Evolutionary conservation across 2,888 invertebrate species (phyloP).

Genomic region (Diplolepis rosae): DNA sequence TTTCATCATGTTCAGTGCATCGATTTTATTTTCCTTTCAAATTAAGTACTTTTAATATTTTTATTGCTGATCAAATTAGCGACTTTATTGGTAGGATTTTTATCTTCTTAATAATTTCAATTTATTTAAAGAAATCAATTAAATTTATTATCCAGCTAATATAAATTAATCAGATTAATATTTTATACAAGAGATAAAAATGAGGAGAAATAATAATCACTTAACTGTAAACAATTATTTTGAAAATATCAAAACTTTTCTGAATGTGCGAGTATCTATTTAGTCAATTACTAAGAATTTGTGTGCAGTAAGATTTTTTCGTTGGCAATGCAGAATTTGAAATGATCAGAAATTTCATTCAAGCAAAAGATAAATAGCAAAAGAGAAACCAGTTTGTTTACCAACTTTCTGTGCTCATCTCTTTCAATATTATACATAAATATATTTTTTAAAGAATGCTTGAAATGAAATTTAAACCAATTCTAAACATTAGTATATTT

Average conservation of each 20-base stretch:
- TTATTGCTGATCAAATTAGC: background rate
- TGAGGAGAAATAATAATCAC: background rate
- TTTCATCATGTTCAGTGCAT: conserved; percentile 7
- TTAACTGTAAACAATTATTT: background rate
- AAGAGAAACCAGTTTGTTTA: background rate
- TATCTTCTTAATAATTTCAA: background rate
- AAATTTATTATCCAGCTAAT: background rate
- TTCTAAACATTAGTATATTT: background rate
- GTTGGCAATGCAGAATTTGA: background rate
- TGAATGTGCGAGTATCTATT: background rate
- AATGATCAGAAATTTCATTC: background rate
- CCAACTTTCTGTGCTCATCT: background rate
- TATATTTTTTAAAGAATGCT: background rate
- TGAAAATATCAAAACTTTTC: background rate
- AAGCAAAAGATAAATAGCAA: background rate
- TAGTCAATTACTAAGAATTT: background rate
- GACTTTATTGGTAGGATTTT: background rate
- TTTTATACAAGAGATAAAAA: background rate
- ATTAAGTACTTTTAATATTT: background rate
- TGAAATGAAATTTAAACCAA: background rate
- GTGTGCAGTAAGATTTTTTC: background rate
- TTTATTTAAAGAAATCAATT: too few species aligned
- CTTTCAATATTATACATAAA: too few species aligned
- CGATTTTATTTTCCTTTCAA: background rate
- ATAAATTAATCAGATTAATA: background rate